Evolutionary conservation across 2,113 vertebrate species (phyloP).

Genomic region (Menura novaehollandiae): DNA sequence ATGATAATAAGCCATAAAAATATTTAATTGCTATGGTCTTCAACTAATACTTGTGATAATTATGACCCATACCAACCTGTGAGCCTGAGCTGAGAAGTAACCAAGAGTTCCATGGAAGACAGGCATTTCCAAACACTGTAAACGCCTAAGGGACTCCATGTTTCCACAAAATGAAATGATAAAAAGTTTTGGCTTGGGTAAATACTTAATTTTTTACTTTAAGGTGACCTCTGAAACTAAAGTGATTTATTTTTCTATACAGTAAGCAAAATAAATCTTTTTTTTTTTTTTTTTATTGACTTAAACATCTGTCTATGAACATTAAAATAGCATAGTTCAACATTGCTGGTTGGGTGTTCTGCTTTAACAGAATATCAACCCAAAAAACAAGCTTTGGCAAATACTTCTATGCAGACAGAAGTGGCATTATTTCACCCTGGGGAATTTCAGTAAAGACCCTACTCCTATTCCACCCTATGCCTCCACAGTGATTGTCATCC

Average conservation of each 20-base stretch:
- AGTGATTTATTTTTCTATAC: neutral
- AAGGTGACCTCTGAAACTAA: neutral
- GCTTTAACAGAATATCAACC: neutral
- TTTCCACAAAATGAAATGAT: neutral
- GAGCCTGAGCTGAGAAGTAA: neutral
- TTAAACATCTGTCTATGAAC: neutral
- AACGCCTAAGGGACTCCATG: neutral
- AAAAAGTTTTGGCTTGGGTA: neutral
- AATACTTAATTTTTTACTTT: neutral
- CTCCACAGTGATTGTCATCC: neutral
- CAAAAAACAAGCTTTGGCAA: neutral
- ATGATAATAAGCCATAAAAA: neutral
- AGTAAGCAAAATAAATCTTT: neutral
- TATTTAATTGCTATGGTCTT: neutral
- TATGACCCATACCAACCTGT: neutral
- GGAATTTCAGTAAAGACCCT: neutral
- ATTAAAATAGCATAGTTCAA: neutral
- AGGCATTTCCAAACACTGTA: neutral
- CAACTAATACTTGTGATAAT: neutral
- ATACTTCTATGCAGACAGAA: neutral
- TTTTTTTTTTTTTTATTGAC: neutral
- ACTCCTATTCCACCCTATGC: neutral
- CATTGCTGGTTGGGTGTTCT: accelerated
- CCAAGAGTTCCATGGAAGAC: neutral
- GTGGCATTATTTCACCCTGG: neutral